A percentile compares a stretch with the other conserved stretches of the same genome.
Evolutionary conservation across 1,140 invertebrate species (phyloP).

Genomic region (Anastatus disparis): DNA sequence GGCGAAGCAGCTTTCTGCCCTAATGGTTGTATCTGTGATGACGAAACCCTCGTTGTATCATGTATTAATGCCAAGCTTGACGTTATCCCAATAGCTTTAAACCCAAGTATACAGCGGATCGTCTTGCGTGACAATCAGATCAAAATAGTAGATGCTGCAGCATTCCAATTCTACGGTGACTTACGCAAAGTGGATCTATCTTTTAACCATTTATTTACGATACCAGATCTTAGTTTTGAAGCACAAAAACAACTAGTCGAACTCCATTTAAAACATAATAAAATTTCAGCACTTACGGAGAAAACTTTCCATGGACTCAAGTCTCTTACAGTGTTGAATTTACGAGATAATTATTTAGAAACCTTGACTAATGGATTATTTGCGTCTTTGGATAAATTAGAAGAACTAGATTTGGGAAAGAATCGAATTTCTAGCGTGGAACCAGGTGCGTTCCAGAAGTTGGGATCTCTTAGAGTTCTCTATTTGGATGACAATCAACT

Average conservation of each 20-base stretch:
- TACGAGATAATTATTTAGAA: slow-evolving; percentile 85
- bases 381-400: slow-evolving; percentile 77
- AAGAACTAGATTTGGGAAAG: slow-evolving; percentile 87
- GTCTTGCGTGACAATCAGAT: slow-evolving; percentile 87
- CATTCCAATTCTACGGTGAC: slow-evolving; percentile 86
- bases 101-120: slow-evolving; percentile 86
- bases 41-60: slow-evolving; percentile 86
- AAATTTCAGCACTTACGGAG: slow-evolving; percentile 82
- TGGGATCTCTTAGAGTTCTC: slow-evolving; percentile 79
- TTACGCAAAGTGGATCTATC: slow-evolving; percentile 86
- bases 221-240: slow-evolving; percentile 80
- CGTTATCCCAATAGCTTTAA: slow-evolving; percentile 89
- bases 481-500: slow-evolving; percentile 89
- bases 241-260: slow-evolving; percentile 84
- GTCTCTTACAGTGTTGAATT: slow-evolving; percentile 80
- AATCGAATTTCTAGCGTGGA: slow-evolving; percentile 87
- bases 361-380: slow-evolving; percentile 82
- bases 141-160: slow-evolving; percentile 84
- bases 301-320: slow-evolving; percentile 82
- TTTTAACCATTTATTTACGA: slow-evolving; percentile 82
- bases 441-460: slow-evolving; percentile 79
- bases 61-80: slow-evolving; percentile 87
- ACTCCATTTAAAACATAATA: slow-evolving; percentile 85
- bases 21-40: slow-evolving; percentile 84
- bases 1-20: slow-evolving; percentile 74